These are phyloP conservation scores for Cavia porcellus DNA, from an alignment of 2,113 vertebrate genomes.

Conservation along the genomic window DNA sequence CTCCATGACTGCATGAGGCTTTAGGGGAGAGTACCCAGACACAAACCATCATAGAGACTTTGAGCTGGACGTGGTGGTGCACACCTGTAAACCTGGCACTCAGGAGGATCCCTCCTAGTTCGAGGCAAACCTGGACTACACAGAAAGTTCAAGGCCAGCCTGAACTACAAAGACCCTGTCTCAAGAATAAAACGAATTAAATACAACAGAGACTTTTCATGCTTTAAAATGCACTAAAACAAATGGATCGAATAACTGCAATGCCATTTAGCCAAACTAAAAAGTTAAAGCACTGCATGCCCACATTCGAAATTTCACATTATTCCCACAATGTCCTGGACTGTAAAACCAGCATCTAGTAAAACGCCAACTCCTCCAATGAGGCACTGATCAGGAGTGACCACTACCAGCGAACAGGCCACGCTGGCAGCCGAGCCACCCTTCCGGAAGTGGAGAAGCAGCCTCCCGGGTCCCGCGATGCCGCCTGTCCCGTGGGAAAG, in stretches of 20 bases:
- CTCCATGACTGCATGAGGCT: no score
- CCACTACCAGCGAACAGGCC: background rate
- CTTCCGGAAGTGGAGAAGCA: background rate
- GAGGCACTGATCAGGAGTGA: background rate
- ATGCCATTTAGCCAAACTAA: background rate
- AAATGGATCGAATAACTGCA: background rate
- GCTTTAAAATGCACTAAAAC: background rate
- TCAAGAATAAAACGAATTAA: background rate
- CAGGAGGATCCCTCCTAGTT: background rate
- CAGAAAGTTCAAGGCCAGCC: background rate
- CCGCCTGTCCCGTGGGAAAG: background rate
- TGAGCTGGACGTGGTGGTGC: no score
- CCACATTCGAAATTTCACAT: background rate
- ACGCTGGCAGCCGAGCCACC: background rate
- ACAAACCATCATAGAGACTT: no score
- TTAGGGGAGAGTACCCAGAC: no score
- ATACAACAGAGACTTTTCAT: background rate
- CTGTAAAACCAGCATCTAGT: background rate
- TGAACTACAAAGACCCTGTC: background rate
- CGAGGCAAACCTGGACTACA: background rate
- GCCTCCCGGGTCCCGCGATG: no score
- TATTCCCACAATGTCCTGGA: background rate
- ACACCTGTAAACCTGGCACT: no score
- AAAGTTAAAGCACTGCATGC: background rate
- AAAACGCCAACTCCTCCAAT: background rate